phyloP scores from a whole-genome alignment of 2,888 invertebrate genomes.

The Stenurella melanura region DNA sequence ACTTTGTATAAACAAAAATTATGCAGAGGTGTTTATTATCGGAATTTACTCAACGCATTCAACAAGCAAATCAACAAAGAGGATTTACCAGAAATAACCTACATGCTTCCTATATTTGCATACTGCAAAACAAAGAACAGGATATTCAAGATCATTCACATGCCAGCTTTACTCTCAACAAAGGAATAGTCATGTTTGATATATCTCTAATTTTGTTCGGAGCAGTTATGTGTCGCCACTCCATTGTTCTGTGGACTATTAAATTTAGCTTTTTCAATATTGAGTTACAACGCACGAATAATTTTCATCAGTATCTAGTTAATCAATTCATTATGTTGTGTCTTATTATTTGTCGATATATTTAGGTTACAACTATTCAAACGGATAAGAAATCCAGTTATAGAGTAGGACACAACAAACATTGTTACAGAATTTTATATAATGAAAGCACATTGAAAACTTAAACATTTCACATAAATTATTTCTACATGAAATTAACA shows the following conservation, averaged over 20 bases:
- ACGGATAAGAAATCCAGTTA: no score
- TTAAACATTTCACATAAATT: no score
- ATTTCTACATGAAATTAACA: no score
- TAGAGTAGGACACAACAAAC: no score
- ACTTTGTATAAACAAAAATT: constrained; percentile 25
- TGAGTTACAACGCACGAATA: neutral
- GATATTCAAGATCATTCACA: constrained; percentile 40
- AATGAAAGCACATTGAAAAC: no score
- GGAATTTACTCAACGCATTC: constrained; percentile 41
- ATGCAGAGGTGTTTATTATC: constrained; percentile 47
- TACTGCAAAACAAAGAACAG: constrained; percentile 42
- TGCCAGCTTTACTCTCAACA: constrained; percentile 25
- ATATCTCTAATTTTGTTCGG: neutral
- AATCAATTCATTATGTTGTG: neutral
- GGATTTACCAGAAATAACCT: constrained; percentile 42
- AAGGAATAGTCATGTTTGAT: neutral
- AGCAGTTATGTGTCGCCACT: neutral
- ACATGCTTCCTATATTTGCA: constrained; percentile 43
- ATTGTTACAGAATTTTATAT: no score
- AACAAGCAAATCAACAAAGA: constrained; percentile 29
- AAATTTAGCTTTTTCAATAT: neutral
- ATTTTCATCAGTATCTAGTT: neutral
- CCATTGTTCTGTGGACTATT: neutral
- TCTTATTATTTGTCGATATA: no score
- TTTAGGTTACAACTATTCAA: no score